Base-by-base conservation (phyloP, 2,888 invertebrate genomes). In the Agonopterix alstromeriana region DNA sequence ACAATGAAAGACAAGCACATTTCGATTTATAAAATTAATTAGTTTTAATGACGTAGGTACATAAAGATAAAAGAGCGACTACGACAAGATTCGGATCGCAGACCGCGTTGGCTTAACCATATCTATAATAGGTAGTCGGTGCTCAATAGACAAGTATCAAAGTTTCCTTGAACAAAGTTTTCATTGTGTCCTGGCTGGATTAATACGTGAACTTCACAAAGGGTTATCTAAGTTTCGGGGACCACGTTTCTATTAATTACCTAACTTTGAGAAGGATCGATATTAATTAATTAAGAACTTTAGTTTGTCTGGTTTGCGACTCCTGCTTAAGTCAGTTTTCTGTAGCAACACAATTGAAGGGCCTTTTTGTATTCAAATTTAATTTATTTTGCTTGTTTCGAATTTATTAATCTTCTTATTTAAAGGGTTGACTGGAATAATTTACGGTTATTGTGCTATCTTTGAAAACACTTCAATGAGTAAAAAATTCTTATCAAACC, bases 221-320 rank as follows among this genome's bases (percentile, higher is more conserved):
- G 82, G 82, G 77, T 83, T 81, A 78, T 77, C 81, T 77, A 78
- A 82, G 81, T 82, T 82, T 78, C 53, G 69, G 75, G 73, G 69
- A 77, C 77, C 76, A 71, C 77, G 78, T 78, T 81, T 75, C 80
- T 83, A 84, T 82, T 84, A 83, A 84, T 85, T 85, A 82, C 74
- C 65, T 61, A 77, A 84, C 73, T 86, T 84, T 58, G 57, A 53
- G 58, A 58, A 53, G 63, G 72, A 71, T 77, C 80, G 74, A 80
- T 82, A 72, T 77, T 74, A 82, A 82, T 83, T 82, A 82, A 82
- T 83, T 80, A 79, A 67, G 68, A 74, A 70, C 63, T 70, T 61
- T 51, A 63, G 63, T 68, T 64, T 57, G 64, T 64, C 53, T 52
- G 54, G 51, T 48, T 46, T 48, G 52, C 52, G 60, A 54, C 56